These are phyloP conservation scores for Falco rusticolus DNA, from an alignment of 2,797 vertebrate species.

Conservation along the genomic window DNA sequence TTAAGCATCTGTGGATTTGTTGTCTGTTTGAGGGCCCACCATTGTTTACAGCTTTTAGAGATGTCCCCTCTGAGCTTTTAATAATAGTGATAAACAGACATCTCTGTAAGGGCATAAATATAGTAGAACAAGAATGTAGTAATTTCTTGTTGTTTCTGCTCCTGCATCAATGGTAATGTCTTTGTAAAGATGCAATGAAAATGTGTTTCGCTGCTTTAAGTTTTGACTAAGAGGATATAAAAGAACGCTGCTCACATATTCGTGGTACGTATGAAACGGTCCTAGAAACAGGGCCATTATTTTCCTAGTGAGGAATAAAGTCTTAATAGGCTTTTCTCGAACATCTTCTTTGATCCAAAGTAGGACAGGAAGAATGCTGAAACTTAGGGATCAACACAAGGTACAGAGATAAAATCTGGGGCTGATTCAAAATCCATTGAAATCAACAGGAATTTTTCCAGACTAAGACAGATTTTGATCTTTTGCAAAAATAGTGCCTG, in stretches of 20 bases:
- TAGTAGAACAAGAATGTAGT: neutral
- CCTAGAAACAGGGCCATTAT: neutral
- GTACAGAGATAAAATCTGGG: neutral
- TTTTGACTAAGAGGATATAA: neutral
- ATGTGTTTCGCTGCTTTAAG: neutral
- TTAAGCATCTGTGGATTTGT: neutral
- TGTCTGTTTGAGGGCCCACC: neutral
- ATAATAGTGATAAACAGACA: neutral
- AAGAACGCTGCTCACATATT: neutral
- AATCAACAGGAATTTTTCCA: neutral
- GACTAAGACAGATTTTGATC: neutral
- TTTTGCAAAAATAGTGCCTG: neutral
- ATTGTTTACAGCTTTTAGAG: neutral
- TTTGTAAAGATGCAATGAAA: neutral
- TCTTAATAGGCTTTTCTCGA: neutral
- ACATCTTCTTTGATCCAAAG: neutral
- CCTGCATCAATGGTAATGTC: no score
- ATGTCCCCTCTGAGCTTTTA: neutral
- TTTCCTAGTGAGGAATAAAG: neutral
- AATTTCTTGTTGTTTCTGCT: neutral
- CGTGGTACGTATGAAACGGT: neutral
- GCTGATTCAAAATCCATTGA: neutral
- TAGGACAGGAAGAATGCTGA: neutral
- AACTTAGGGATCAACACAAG: accelerated
- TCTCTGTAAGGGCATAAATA: neutral